Evolutionary conservation across 2,113 vertebrate species (phyloP), one percentile per base, ranked within the genome.

Genomic region (Antidorcas marsupialis): DNA sequence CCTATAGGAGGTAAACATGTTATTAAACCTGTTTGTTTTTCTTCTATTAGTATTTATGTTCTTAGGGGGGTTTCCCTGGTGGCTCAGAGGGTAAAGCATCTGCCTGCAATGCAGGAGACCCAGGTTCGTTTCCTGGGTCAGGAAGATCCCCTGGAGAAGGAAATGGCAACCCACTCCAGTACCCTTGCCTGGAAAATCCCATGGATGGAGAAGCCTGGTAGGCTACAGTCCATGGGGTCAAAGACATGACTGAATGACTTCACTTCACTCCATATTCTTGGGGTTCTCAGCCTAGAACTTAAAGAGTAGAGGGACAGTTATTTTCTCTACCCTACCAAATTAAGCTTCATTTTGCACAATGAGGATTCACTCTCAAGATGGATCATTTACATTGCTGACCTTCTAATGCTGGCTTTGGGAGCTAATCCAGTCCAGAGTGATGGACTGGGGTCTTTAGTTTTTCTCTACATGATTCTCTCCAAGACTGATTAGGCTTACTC

Each of bases 271-370:
- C 23, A 28, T 28, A 25, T 82, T n/a, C 33, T 23, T 33, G n/a
- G 30, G 55, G 11, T 2, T 36, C 21, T 79, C 55, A 50, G 30
- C 6, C 30, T 60, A 79, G 30, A 50, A 91, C 30, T 57, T n/a
- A 79, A 59, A 76, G 21, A 55, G 30, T 27, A 47, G 89, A 79
- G 30, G 39, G 15, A 60, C 33, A 47, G 19, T 27, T 60, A 1
- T 36, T 19, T 57, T 57, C 30, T 23, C 28, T n/a, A 5, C 39
- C 25, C 21, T 30, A 47, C 23, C 45, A 43, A 59, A 59, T 89
- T 95, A 94, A 97, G 2, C 57, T 96, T 98, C 62, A 94, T 95
- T 50, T 95, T 98, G 64, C 55, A 96, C 86, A 87, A 43, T 97
- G 84, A 98, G 39, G 57, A 71, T 33, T 27, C 19, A 6, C 43